phyloP scores from a whole-genome alignment of 2,113 vertebrate species.

The Lipotes vexillifer region DNA sequence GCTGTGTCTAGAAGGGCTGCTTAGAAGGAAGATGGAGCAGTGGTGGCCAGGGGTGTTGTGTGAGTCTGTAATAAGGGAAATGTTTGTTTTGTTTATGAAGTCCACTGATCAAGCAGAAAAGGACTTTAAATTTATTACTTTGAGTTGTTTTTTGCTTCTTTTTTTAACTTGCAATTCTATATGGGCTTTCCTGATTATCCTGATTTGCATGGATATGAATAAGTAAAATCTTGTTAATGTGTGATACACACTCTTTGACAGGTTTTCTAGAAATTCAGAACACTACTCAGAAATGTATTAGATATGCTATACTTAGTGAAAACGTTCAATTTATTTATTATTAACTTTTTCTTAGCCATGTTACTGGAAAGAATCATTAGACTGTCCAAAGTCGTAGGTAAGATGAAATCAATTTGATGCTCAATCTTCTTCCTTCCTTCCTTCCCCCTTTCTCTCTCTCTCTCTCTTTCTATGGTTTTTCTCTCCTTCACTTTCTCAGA shows the following conservation, averaged over 20 bases:
- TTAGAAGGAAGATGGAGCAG: not conserved
- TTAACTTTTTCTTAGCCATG: not conserved
- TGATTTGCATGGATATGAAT: not conserved
- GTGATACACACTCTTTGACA: not conserved
- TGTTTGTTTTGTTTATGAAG: not conserved
- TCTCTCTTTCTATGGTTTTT: not conserved
- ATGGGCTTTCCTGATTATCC: not conserved
- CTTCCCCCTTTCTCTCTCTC: too few species aligned
- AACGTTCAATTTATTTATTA: not conserved
- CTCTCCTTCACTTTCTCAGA: not conserved
- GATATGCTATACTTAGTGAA: not conserved
- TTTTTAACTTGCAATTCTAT: not conserved
- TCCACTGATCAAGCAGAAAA: not conserved
- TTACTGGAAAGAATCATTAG: not conserved
- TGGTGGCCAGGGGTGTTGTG: fast-evolving
- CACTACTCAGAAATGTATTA: not conserved
- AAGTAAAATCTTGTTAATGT: not conserved
- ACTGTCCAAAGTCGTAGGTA: not conserved
- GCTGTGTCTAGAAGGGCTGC: not conserved
- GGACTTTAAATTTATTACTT: too few species aligned
- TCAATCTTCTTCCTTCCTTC: not conserved
- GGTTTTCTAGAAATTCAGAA: not conserved
- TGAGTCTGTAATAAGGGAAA: not conserved
- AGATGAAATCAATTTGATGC: not conserved
- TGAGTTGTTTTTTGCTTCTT: not conserved